Percentiles rank a stretch among this genome's conserved stretches.
phyloP scores from a whole-genome alignment of 2,797 vertebrate species.

The Pangasius macronema region DNA sequence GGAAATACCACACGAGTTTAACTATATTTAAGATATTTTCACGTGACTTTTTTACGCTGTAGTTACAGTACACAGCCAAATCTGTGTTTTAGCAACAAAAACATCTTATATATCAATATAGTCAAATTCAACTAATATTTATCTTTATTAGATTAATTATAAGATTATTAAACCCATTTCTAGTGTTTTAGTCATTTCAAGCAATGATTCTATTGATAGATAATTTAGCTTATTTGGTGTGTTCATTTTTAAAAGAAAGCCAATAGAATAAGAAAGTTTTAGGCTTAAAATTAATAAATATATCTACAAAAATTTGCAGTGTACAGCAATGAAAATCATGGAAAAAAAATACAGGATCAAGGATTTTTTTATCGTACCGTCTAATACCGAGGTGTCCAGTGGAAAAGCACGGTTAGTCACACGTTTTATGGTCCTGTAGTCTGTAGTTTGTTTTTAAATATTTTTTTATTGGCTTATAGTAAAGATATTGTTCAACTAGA shows the following conservation, averaged over 20 bases:
- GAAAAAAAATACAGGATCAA: neutral
- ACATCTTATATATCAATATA: neutral
- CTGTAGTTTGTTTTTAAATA: neutral
- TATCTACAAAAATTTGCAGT: neutral
- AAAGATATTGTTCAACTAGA: neutral
- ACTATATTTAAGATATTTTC: neutral
- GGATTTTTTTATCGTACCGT: neutral
- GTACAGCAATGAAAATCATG: neutral
- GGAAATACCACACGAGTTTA: neutral
- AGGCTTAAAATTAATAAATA: neutral
- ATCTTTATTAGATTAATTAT: neutral
- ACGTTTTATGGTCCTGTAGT: neutral
- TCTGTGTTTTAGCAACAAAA: neutral
- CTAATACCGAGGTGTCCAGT: constrained; percentile 6
- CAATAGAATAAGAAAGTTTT: neutral
- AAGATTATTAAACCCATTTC: neutral
- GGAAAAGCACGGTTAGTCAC: neutral
- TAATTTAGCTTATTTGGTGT: neutral
- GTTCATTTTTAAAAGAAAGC: neutral
- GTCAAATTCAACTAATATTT: neutral
- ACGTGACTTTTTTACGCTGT: neutral
- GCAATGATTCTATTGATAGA: neutral
- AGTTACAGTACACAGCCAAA: neutral
- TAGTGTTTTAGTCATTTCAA: neutral
- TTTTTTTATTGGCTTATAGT: neutral